A percentile compares a stretch with the other conserved stretches of the same genome.
These are phyloP conservation scores for Nasonia longicornis DNA, from an alignment of 1,140 invertebrate genomes.

Conservation along the genomic window DNA sequence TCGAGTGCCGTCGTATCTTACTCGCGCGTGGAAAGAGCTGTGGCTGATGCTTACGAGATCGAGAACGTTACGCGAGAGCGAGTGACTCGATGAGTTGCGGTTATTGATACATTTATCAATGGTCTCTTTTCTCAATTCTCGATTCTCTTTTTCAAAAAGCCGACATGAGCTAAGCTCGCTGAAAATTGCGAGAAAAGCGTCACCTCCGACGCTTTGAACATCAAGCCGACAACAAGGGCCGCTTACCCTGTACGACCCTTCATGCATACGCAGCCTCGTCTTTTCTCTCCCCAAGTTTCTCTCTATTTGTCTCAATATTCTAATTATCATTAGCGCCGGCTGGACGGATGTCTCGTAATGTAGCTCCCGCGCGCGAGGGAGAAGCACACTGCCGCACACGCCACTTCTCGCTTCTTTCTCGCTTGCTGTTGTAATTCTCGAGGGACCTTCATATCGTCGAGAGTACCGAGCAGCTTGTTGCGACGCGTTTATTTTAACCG, in stretches of 20 bases:
- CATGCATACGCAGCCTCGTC: background rate
- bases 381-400: background rate
- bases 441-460: background rate
- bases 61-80: no score
- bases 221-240: background rate
- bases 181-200: no score
- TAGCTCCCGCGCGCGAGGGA: constrained; percentile 47
- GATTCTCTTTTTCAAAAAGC: no score
- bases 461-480: background rate
- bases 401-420: background rate
- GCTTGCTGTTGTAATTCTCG: background rate
- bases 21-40: no score
- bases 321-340: constrained; percentile 63
- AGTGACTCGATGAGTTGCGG: no score
- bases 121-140: no score
- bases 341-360: constrained; percentile 62
- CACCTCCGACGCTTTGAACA: background rate
- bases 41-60: no score
- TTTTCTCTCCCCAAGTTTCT: background rate
- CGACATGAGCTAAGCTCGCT: no score
- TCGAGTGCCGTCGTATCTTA: background rate
- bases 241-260: background rate
- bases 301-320: constrained; percentile 59
- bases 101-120: no score
- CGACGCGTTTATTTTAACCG: background rate